A percentile compares a stretch with the other conserved stretches of the same genome.
These are phyloP conservation scores for Pachyuromys duprasi DNA, from an alignment of 2,797 vertebrate genomes.

Conservation along the genomic window DNA sequence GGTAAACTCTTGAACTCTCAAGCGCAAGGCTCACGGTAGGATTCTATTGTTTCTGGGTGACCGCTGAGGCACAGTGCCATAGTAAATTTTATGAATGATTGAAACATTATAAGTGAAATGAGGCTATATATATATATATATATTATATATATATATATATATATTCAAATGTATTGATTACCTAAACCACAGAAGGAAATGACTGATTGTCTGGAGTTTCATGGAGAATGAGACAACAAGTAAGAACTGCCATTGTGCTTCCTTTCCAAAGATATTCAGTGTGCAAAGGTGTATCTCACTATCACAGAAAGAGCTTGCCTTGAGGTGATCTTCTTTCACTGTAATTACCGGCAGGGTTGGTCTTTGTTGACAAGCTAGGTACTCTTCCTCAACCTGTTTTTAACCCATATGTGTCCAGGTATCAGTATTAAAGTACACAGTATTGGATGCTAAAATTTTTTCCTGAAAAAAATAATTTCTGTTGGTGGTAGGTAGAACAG, in stretches of 20 bases:
- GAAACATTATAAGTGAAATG: not conserved
- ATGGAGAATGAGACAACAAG: not conserved
- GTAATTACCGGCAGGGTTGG: not conserved
- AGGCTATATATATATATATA: slow-evolving; percentile 2
- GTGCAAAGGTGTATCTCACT: rapidly evolving
- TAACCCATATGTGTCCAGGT: not conserved
- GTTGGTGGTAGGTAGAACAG: not conserved
- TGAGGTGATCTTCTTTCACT: not conserved
- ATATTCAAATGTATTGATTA: slow-evolving; percentile 41
- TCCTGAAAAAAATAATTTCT: not conserved
- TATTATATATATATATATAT: too few species aligned
- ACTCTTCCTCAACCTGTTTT: not conserved
- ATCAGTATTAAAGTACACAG: not conserved
- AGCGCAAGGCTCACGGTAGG: not conserved
- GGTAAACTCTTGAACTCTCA: not conserved
- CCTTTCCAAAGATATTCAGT: not conserved
- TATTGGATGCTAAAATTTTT: not conserved
- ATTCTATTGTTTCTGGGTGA: not conserved
- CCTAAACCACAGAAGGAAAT: slow-evolving; percentile 1
- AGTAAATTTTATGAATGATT: slow-evolving; percentile 31
- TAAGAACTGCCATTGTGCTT: rapidly evolving
- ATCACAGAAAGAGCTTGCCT: not conserved
- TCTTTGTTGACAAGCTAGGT: not conserved
- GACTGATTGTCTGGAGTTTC: not conserved
- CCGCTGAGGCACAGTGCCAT: not conserved